A percentile compares a stretch with the other conserved stretches of the same genome.
Evolutionary conservation across 2,113 vertebrate species (phyloP).

Genomic region (Cinclus mexicanus): DNA sequence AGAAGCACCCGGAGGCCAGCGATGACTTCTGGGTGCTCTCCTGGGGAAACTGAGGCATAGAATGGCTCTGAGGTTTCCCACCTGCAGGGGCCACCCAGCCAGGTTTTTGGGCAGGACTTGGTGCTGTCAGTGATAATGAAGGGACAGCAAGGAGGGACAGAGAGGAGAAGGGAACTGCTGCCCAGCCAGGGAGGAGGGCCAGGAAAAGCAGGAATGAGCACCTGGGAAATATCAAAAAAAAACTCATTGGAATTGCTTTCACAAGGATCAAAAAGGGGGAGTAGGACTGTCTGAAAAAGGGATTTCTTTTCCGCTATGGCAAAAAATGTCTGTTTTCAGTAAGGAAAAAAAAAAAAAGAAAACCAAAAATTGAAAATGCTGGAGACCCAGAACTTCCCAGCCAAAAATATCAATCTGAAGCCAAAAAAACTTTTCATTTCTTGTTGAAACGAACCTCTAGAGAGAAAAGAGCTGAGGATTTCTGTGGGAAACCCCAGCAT

Average conservation of each 20-base stretch:
- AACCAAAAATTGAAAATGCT: background rate
- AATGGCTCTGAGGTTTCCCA: background rate
- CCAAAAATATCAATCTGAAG: background rate
- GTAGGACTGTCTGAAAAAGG: background rate
- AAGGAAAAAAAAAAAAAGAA: background rate
- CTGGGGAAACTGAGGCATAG: background rate
- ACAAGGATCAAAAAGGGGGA: background rate
- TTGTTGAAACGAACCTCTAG: background rate
- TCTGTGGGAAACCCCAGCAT: background rate
- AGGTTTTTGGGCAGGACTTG: background rate
- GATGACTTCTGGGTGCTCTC: fast-evolving
- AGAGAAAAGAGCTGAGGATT: background rate
- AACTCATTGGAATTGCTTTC: background rate
- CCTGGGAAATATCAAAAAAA: background rate
- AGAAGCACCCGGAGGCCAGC: fast-evolving
- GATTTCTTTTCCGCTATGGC: background rate
- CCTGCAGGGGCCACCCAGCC: fast-evolving
- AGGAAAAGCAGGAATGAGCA: background rate
- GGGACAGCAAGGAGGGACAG: background rate
- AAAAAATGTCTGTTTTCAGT: background rate
- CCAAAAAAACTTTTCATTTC: background rate
- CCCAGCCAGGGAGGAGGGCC: background rate
- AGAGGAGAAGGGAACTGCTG: background rate
- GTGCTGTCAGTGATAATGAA: background rate
- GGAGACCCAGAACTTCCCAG: background rate